Evolutionary conservation across 2,797 vertebrate genomes (phyloP), one percentile per base, ranked within the genome.

Genomic region (Steatocranus sp.): DNA sequence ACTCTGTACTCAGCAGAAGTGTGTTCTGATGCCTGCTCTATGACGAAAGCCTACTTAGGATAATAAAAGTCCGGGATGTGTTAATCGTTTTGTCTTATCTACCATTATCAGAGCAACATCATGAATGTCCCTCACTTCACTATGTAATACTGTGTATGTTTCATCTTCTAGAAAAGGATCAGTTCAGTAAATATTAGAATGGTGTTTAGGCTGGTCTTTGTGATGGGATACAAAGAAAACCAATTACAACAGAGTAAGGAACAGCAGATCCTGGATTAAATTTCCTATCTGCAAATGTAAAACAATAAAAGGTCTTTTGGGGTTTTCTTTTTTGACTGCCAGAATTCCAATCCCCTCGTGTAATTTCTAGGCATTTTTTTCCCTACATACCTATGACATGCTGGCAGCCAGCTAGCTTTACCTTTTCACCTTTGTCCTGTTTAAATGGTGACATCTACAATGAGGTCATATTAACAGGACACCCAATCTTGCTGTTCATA

Each of bases 391-490:
- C 73, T 61, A 70, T 41, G 58, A 81, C 75, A 85, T 85, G 76
- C 48, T 83, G 75, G 78, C 48, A 84, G 76, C 80, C 82, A 61
- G 76, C 63, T 78, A 78, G 58, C 36, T 83, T 83, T 23, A 58
- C 80, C 80, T 81, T 46, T 82, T 88, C 41, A 81, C 36, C 75
- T 85, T 89, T 84, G 92, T 91, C 90, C 89, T 74, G 84, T 86
- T 89, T 91, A 81, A 70, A 83, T 89, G 61, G 87, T 36, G 91
- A 93, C 88, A 90, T 91, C 92, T 87, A 92, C 91, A 94, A 87
- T 93, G 92, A 93, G 92, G 92, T 93, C 93, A 92, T 90, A 93
- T 89, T 90, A 89, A 93, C 89, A 88, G 92, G 91, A 93, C 91
- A 85, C 83, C 85, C 77, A 86, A 87, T 83, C 88, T 88, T 61